Evolutionary conservation across 2,888 invertebrate genomes (phyloP), one percentile per base, ranked within the genome.

Genomic region (Arge pagana): DNA sequence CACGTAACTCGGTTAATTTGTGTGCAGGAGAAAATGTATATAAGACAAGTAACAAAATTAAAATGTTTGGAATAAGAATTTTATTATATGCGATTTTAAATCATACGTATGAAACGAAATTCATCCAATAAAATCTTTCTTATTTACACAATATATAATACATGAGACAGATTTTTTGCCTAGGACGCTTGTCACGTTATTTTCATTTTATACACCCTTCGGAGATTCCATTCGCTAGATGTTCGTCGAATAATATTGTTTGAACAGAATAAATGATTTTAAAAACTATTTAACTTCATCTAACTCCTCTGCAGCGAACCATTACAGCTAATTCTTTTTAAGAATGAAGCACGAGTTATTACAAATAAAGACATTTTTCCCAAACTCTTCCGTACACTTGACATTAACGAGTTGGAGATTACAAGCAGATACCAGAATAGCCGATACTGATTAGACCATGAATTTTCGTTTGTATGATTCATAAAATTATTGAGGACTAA

Each of bases 101-200:
- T n/a, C n/a, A n/a, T n/a, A n/a, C n/a, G 7, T 28, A 42, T 24
- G n/a, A 42, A 15, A 52, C 31, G 36, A 37, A 48, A 26, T 50
- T 39, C n/a, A n/a, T n/a, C n/a, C n/a, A 48, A 52, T 48, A 39
- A 52, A 48, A 37, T 48, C 33, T 16, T 10, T 21, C 19, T 37
- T 52, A 52, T 52, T 19, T 52, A 52, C 48, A 52, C 26, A 48
- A 45, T 43, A n/a, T n/a, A 52, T 52, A 48, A 41, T 52, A 52
- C 39, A 52, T 26, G 10, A 48, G 37, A 48, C 13, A 31, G 24
- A 43, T 28, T 24, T 33, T 16, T 45, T 23, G 43, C 33, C 31
- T 45, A 23, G 23, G 21, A 45, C 3, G 11, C 19, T 36, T 36
- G 2, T 36, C n/a, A n/a, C n/a, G n/a, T 36, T 37, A 3, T 8